Evolutionary conservation across 2,797 vertebrate genomes (phyloP), one percentile per base, ranked within the genome.

Genomic region (Sparidentex hasta): DNA sequence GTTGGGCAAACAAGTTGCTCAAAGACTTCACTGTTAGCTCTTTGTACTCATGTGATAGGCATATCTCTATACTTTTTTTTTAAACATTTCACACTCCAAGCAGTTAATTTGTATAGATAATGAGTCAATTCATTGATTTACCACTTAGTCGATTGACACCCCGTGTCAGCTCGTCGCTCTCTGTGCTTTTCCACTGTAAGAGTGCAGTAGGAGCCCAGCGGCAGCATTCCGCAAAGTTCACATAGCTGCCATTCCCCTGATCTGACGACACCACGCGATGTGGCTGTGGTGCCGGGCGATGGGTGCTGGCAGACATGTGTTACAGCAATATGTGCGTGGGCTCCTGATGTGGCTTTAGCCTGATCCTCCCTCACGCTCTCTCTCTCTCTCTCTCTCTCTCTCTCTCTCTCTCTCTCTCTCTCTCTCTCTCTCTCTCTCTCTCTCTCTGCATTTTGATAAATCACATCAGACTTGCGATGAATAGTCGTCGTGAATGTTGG

Each of bases 191-290:
- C 29, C 44, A 57, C 50, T 13, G 48, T 55, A 1, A 72, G 74
- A 65, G 71, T 27, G 63, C 63, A 83, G 78, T 51, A 16, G 33
- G 56, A 87, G 74, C 78, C 69, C 50, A 50, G 57, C 80, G 87
- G 81, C 81, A 44, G 72, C 70, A 80, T 90, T 91, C 80, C 84
- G 48, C 76, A 44, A 74, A 69, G 77, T 80, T 81, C 65, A 59
- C 87, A 90, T 86, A 80, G 77, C 80, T 85, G 81, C 64, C 86
- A 85, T 89, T 90, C 87, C 78, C 62, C 75, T 29, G 61, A 82
- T 78, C 62, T 80, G 78, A 82, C 25, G 9, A 67, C 81, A 54
- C 66, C 23, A 4, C 74, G 29, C 71, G 38, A 20, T 25, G 65
- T 13, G 29, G 52, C 75, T 17, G 61, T 5, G 51, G 61, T 48